Conservation (phyloP, 2,888 invertebrate genomes). For the Megamerina dolium region DNA sequence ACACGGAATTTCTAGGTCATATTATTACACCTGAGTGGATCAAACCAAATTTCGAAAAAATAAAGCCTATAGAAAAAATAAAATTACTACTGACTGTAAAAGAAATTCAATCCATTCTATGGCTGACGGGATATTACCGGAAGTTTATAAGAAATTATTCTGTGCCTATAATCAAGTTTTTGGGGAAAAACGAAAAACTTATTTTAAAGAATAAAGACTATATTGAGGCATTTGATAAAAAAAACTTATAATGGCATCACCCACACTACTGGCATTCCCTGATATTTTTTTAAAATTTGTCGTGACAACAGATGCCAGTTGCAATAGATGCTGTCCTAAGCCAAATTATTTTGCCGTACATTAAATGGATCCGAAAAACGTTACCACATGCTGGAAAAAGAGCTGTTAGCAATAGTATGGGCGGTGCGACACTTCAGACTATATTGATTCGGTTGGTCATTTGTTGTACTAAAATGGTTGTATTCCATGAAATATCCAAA, state of each 20-base stretch:
- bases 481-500: conserved; percentile 8
- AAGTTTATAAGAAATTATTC: conserved; percentile 4
- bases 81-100: conserved; percentile 18
- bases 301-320: conserved; percentile 20
- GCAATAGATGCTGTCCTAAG: conserved; percentile 29
- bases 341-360: conserved; percentile 32
- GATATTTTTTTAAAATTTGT: conserved; percentile 12
- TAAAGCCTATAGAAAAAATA: conserved; percentile 19
- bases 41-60: conserved; percentile 25
- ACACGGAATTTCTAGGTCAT: conserved; percentile 21
- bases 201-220: conserved; percentile 7
- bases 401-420: conserved; percentile 29
- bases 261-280: conserved; percentile 12
- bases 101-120: conserved; percentile 21
- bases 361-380: conserved; percentile 23
- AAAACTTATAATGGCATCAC: conserved; percentile 7
- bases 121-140: conserved; percentile 21
- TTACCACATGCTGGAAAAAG: conserved; percentile 34
- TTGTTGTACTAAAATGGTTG: conserved; percentile 10
- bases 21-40: conserved; percentile 8
- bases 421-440: conserved; percentile 24
- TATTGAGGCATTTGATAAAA: conserved; percentile 14
- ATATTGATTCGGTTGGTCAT: conserved; percentile 11
- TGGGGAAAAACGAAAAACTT: conserved; percentile 11
- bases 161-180: background rate